Conservation (phyloP, 1,140 invertebrate species). For the Chlorops oryzae region DNA sequence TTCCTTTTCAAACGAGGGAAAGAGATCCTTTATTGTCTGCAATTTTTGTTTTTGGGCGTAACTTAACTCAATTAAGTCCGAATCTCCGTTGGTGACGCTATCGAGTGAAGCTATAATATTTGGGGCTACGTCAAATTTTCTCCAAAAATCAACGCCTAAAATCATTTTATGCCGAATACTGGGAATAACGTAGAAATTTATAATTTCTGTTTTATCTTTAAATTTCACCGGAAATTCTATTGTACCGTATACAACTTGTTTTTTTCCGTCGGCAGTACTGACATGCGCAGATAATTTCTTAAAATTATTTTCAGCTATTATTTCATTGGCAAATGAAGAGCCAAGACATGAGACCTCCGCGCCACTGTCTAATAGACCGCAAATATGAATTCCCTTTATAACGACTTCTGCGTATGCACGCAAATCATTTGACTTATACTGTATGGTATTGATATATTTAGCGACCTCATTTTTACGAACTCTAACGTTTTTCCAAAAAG, state of each 20-base stretch:
- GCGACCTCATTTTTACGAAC: no score
- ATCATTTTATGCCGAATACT: constrained; percentile 7
- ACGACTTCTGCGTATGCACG: no score
- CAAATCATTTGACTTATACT: no score
- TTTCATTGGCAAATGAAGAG: background rate
- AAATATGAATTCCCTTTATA: no score
- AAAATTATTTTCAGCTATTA: background rate
- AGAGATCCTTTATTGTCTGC: background rate
- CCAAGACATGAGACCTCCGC: no score
- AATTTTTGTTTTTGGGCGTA: background rate
- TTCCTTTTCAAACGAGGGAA: constrained; percentile 3
- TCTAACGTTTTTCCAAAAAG: no score
- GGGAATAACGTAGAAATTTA: constrained; percentile 12
- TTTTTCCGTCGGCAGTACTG: constrained; percentile 10
- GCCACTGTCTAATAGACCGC: no score
- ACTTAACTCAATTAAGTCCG: background rate
- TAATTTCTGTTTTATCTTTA: background rate
- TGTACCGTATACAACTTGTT: background rate
- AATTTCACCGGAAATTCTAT: constrained; percentile 3
- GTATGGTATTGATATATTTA: no score
- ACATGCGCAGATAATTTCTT: constrained; percentile 5
- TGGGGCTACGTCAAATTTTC: constrained; percentile 8
- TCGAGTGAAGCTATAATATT: background rate
- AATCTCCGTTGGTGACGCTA: background rate
- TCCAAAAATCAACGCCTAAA: constrained; percentile 17